phyloP scores from a whole-genome alignment of 2,888 invertebrate genomes.

The Harpalus rufipes region DNA sequence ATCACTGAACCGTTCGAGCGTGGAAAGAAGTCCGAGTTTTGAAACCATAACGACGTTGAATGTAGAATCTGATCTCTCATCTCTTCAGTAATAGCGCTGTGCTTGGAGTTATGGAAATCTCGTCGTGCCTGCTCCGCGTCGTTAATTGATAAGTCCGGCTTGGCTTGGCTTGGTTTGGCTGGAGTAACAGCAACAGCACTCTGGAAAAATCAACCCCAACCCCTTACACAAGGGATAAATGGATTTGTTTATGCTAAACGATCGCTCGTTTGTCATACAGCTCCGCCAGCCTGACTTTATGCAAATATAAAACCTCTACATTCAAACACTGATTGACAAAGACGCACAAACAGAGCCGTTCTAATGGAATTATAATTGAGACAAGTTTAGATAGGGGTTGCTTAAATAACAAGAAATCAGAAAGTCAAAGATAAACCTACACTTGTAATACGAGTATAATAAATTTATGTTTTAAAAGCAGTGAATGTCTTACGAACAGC shows the following conservation, averaged over 20 bases:
- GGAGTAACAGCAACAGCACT: neutral
- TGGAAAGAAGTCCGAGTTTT: conserved; percentile 27
- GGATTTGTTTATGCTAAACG: conserved; percentile 55
- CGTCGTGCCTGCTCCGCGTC: conserved; percentile 14
- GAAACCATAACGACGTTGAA: conserved; percentile 49
- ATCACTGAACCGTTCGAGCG: neutral
- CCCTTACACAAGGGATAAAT: conserved; percentile 11
- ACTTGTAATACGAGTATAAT: neutral
- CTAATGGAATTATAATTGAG: conserved; percentile 49
- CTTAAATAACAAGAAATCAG: neutral
- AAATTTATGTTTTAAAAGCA: neutral
- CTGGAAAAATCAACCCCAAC: conserved; percentile 32
- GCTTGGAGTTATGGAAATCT: conserved; percentile 42
- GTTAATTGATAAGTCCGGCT: conserved; percentile 54
- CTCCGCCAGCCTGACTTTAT: conserved; percentile 30
- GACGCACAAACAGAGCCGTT: conserved; percentile 22
- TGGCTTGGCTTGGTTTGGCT: neutral
- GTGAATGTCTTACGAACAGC: too few species aligned
- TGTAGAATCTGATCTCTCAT: conserved; percentile 10
- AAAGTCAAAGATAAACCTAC: neutral
- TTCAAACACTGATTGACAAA: conserved; percentile 25
- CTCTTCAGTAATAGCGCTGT: conserved; percentile 13
- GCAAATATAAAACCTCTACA: conserved; percentile 31
- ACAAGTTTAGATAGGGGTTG: conserved; percentile 11
- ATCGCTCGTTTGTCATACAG: conserved; percentile 51